phyloP scores from a whole-genome alignment of 1,140 invertebrate species.

The Hyposmocoma kahamanoa region DNA sequence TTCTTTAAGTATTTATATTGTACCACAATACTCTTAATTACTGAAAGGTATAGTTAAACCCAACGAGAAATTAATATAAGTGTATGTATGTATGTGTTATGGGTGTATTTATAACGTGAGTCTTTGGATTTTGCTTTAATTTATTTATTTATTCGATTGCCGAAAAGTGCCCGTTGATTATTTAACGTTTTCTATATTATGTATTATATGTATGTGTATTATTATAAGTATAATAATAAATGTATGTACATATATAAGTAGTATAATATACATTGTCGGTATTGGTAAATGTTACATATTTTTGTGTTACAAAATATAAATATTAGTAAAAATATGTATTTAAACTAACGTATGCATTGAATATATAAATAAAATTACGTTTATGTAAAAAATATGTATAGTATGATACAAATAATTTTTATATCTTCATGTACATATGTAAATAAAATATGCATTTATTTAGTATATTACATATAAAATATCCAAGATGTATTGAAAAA shows the following conservation, averaged over 20 bases:
- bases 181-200: constrained; percentile 18
- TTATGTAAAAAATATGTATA: not conserved
- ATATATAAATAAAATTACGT: constrained; percentile 4
- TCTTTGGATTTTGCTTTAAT: constrained; percentile 60
- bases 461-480: constrained; percentile 16
- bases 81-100: constrained; percentile 1
- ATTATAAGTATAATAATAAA: constrained; percentile 3
- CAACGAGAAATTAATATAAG: constrained; percentile 1
- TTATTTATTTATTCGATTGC: constrained; percentile 15
- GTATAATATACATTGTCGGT: not conserved
- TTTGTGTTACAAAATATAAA: not conserved
- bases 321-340: constrained; percentile 4
- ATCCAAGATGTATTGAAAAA: constrained; percentile 13
- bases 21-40: constrained; percentile 44
- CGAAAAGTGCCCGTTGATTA: constrained; percentile 12
- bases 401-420: constrained; percentile 15
- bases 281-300: not conserved
- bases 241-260: constrained; percentile 10
- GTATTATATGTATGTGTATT: constrained; percentile 14
- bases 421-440: constrained; percentile 46
- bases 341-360: too few species aligned
- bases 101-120: constrained; percentile 22
- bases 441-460: constrained; percentile 55
- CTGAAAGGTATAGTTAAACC: not conserved
- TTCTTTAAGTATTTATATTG: constrained; percentile 3